Evolutionary conservation across 2,113 vertebrate species (phyloP), one percentile per base, ranked within the genome.

Genomic region (Macaca nemestrina): DNA sequence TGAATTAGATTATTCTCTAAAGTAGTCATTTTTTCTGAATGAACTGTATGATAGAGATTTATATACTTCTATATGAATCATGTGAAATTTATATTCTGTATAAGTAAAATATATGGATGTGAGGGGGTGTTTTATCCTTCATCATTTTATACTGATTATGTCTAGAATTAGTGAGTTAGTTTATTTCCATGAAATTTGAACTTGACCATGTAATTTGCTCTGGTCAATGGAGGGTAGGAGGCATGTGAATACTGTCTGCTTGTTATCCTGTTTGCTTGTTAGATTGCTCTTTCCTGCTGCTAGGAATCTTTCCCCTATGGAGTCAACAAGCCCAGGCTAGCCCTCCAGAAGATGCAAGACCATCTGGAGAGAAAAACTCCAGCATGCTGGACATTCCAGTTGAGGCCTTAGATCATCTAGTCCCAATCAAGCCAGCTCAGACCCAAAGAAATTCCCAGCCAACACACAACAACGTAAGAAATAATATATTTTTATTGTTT

Each of bases 1-100:
- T 94, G 88, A 97, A 95, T 94, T 96, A 96, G 79, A 90, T 64
- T 76, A 92, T 92, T 97, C 70, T 95, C 75, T 43, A 95, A 86
- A 88, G 45, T 23, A 86, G 50, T 18, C 38, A 48, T 27, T 92
- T 86, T 73, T 92, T 43, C 61, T 92, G 38, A 97, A 88, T 92
- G 70, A 95, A 84, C 14, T 27, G 18, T 89, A 67, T 79, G 48
- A 59, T 13, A 80, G 32, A 38, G 8, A 80, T 90, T 59, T 84
- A 14, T 84, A 8, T 45, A 68, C 80, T 91, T 82, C 88, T 6
- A 82, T 40, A 61, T 50, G 45, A 96, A 88, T 81, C 14, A 67
- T 72, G 72, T 86, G n/a, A 82, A 75, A 76, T 76, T 43, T 78
- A 45, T 43, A 88, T 43, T 68, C 59, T 12, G 22, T 67, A 25